These are phyloP conservation scores for Orussus abietinus DNA, from an alignment of 1,140 invertebrate genomes.

Conservation along the genomic window DNA sequence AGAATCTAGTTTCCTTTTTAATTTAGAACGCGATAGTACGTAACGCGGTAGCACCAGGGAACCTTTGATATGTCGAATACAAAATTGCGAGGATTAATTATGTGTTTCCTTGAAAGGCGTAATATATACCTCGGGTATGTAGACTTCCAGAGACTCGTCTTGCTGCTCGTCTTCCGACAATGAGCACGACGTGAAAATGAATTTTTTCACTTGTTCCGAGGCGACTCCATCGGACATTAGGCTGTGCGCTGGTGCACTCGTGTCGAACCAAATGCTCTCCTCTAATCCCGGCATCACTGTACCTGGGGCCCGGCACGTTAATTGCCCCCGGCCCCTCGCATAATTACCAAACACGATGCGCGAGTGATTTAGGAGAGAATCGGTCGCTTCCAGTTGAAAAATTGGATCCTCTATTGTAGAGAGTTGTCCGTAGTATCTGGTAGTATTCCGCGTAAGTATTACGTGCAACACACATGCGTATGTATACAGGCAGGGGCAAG, in stretches of 20 bases:
- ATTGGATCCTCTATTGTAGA: conserved; percentile 20
- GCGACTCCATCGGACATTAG: conserved; percentile 69
- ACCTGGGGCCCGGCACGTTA: conserved; percentile 9
- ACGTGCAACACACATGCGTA: too few relatives aligned
- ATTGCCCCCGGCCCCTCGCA: conserved; percentile 15
- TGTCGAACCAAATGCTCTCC: conserved; percentile 37
- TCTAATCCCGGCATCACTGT: conserved; percentile 44
- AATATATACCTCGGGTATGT: conserved; percentile 77
- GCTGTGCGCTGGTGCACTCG: conserved; percentile 39
- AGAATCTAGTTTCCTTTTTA: too few relatives aligned
- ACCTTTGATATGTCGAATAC: too few relatives aligned
- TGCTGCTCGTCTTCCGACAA: conserved; percentile 54
- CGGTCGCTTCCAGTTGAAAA: conserved; percentile 1
- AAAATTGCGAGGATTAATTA: too few relatives aligned
- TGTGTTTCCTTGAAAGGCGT: conserved; percentile 4
- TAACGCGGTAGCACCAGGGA: too few relatives aligned
- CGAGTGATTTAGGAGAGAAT: conserved; percentile 1
- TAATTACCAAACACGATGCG: conserved; percentile 10
- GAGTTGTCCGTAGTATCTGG: conserved; percentile 15
- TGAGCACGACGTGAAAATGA: conserved; percentile 69
- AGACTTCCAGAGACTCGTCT: conserved; percentile 69
- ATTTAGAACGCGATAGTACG: too few relatives aligned
- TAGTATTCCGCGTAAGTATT: conserved; percentile 5
- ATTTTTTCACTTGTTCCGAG: conserved; percentile 73
- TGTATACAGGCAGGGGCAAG: too few relatives aligned